Evolutionary conservation across 2,113 vertebrate genomes (phyloP).

Genomic region (Platycercus adscitus): DNA sequence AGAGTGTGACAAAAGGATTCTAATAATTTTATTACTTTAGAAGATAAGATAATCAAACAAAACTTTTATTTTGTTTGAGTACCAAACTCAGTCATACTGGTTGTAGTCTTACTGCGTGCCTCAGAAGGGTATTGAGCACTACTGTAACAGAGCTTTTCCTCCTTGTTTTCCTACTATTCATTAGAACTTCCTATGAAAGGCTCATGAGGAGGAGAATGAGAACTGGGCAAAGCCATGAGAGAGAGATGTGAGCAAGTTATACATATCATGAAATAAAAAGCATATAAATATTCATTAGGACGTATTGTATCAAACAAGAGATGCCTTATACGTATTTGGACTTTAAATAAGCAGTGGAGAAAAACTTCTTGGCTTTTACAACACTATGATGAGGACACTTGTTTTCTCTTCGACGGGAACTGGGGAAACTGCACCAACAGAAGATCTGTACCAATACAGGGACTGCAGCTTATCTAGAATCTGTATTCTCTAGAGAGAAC

Average conservation of each 20-base stretch:
- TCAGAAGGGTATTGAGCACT: neutral
- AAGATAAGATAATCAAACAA: slow-evolving; percentile 33
- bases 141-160: neutral
- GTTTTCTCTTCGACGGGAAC: neutral
- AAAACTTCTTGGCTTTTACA: neutral
- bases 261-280: neutral
- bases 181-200: neutral
- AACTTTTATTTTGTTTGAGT: neutral
- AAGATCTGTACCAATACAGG: neutral
- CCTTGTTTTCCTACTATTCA: neutral
- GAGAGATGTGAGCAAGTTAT: neutral
- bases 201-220: neutral
- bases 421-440: neutral
- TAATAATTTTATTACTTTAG: neutral
- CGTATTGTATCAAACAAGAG: neutral
- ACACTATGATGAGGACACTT: neutral
- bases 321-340: neutral
- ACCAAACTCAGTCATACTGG: neutral
- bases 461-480: neutral
- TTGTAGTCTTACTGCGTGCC: neutral
- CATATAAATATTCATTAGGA: neutral
- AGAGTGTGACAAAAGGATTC: slow-evolving; percentile 11
- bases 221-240: neutral
- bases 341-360: neutral
- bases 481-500: neutral